A percentile compares a stretch with the other conserved stretches of the same genome.
Evolutionary conservation across 2,113 vertebrate species (phyloP).

Genomic region (Odontesthes bonariensis): DNA sequence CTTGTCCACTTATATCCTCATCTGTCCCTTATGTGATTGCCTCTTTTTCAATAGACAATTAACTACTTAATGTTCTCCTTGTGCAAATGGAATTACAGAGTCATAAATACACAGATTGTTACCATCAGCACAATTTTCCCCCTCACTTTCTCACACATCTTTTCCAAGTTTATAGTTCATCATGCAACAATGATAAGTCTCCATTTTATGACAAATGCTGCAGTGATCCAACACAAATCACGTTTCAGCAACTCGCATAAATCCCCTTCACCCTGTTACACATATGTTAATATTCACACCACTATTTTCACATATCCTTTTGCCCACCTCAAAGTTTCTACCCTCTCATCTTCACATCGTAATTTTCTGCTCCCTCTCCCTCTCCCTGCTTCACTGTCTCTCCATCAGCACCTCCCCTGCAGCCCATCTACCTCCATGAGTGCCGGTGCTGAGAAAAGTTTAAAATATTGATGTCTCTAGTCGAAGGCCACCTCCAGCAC

Average conservation of each 20-base stretch:
- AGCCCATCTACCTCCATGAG: slow-evolving; percentile 40
- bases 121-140: slow-evolving; percentile 15
- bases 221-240: slow-evolving; percentile 19
- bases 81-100: slow-evolving; percentile 38
- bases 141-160: slow-evolving; percentile 3
- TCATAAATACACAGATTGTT: slow-evolving; percentile 49
- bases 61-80: slow-evolving; percentile 41
- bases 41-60: slow-evolving; percentile 51
- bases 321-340: slow-evolving; percentile 22
- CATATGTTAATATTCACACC: slow-evolving; percentile 29
- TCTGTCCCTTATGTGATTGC: slow-evolving; percentile 22
- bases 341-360: slow-evolving; percentile 17
- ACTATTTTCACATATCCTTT: slow-evolving; percentile 39
- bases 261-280: no score
- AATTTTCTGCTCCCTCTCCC: slow-evolving; percentile 30
- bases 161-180: slow-evolving; percentile 15
- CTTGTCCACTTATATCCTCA: slow-evolving; percentile 22
- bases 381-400: slow-evolving; percentile 35
- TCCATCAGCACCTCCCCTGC: slow-evolving; percentile 55
- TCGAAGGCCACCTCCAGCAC: slow-evolving; percentile 52
- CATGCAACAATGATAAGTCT: slow-evolving; percentile 17
- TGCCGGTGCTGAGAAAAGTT: slow-evolving; percentile 25
- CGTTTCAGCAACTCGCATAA: neutral
- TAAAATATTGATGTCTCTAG: slow-evolving; percentile 75
- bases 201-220: slow-evolving; percentile 6